Conservation (phyloP, 1,140 invertebrate genomes). For the Drosophila littoralis region DNA sequence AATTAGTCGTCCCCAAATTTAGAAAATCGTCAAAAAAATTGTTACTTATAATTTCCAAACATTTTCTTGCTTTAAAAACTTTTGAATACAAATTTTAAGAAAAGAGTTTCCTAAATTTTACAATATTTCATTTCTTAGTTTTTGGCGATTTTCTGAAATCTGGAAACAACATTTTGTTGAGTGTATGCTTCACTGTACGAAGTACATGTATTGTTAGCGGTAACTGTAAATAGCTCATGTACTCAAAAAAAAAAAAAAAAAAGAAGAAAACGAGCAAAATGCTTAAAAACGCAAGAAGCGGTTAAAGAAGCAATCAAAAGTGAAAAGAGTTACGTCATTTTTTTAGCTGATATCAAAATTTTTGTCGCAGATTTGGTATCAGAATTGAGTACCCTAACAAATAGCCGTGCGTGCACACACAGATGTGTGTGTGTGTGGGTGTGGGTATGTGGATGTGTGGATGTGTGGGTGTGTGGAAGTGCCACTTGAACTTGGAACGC, state of each 20-base stretch:
- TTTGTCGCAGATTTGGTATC: constrained; percentile 84
- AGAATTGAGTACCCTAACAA: constrained; percentile 77
- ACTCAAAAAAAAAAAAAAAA: constrained; percentile 25
- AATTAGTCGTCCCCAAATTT: too few species aligned
- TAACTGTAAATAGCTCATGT: constrained; percentile 47
- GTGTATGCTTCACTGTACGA: constrained; percentile 1
- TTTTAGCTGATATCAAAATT: constrained; percentile 84
- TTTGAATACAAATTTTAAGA: too few species aligned
- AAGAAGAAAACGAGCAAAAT: constrained; percentile 58
- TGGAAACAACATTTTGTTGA: too few species aligned
- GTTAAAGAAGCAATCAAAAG: constrained; percentile 56
- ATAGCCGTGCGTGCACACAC: constrained; percentile 4
- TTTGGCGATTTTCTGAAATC: too few species aligned
- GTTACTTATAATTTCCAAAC: too few species aligned
- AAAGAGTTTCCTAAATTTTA: too few species aligned
- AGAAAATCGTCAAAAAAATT: too few species aligned
- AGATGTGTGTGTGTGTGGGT: not conserved
- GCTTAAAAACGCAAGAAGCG: constrained; percentile 29
- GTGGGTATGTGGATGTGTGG: not conserved
- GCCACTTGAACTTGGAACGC: constrained; percentile 67
- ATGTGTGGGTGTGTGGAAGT: not conserved
- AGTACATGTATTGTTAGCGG: constrained; percentile 40
- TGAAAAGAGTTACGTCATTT: constrained; percentile 84
- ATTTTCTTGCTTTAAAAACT: too few species aligned
- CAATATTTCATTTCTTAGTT: too few species aligned